Percentiles rank a stretch among this genome's conserved stretches.
phyloP scores from a whole-genome alignment of 2,113 vertebrate species.

The Odocoileus hemionus region DNA sequence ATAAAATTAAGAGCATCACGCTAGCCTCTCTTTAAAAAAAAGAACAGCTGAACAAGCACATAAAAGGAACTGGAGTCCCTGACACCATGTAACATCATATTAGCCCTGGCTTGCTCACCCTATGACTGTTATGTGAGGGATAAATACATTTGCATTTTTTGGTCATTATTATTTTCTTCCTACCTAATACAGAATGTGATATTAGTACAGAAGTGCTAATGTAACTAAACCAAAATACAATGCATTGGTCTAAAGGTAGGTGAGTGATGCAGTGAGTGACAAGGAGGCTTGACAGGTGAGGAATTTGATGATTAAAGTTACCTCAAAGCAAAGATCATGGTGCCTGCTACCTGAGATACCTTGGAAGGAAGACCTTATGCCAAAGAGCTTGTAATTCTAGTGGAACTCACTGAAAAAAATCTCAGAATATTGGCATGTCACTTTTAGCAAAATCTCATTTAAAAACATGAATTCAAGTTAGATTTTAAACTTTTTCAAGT shows the following conservation, averaged over 20 bases:
- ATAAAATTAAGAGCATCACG: not conserved
- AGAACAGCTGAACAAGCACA: not conserved
- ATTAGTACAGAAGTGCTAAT: not conserved
- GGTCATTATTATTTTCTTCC: not conserved
- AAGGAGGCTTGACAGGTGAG: not conserved
- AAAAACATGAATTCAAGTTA: not conserved
- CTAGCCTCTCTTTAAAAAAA: not conserved
- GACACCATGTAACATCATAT: not conserved
- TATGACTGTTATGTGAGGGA: not conserved
- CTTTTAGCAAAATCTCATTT: not conserved
- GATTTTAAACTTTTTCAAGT: not conserved
- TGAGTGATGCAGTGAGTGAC: no score
- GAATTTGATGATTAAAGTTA: not conserved
- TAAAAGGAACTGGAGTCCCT: not conserved
- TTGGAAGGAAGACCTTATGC: not conserved
- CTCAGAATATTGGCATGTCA: not conserved
- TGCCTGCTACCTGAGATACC: not conserved
- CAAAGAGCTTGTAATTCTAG: not conserved
- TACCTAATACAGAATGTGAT: not conserved
- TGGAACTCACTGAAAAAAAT: not conserved
- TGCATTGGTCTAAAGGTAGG: not conserved
- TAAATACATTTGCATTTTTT: not conserved
- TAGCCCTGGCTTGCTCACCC: not conserved
- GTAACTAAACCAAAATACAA: not conserved
- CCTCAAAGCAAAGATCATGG: not conserved